Evolutionary conservation across 2,113 vertebrate species (phyloP).

Genomic region (Hoplias malabaricus): DNA sequence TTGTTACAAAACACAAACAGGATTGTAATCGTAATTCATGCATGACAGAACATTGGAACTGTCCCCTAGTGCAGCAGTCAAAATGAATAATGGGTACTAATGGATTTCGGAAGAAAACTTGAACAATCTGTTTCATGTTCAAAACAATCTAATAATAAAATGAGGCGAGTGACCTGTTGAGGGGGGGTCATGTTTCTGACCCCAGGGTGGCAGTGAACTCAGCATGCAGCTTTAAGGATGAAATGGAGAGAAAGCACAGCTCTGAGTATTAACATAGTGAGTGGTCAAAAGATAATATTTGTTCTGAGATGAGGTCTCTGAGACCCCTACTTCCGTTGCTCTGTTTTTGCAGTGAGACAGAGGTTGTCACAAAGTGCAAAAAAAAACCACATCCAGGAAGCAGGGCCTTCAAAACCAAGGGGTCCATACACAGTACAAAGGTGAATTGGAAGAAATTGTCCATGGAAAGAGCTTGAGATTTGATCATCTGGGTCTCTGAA

Average conservation of each 20-base stretch:
- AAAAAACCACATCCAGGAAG: conserved; percentile 4
- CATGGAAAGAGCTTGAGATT: conserved; percentile 9
- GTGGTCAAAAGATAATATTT: conserved; percentile 16
- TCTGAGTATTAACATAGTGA: conserved; percentile 29
- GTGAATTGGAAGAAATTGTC: neutral
- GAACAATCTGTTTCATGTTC: neutral
- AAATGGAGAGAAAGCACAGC: neutral
- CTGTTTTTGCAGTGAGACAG: neutral
- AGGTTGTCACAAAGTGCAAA: neutral
- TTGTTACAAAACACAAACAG: too few relatives aligned
- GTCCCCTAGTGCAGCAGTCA: neutral
- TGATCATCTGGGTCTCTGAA: conserved; percentile 8
- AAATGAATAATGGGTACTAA: neutral
- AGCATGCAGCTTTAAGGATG: neutral
- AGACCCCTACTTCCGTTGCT: conserved; percentile 9
- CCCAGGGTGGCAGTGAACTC: conserved; percentile 9
- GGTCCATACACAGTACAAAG: neutral
- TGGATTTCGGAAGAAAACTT: conserved; percentile 9
- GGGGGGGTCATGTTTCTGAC: conserved; percentile 15
- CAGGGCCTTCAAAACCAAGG: conserved; percentile 4
- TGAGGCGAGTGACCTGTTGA: conserved; percentile 1
- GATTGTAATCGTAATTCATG: neutral
- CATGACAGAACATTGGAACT: neutral
- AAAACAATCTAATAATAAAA: conserved; percentile 36
- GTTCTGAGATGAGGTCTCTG: neutral